These are phyloP conservation scores for Mnemiopsis leidyi DNA, from an alignment of 37 sponge, comb jelly and placozoan genomes.

Conservation along the genomic window DNA sequence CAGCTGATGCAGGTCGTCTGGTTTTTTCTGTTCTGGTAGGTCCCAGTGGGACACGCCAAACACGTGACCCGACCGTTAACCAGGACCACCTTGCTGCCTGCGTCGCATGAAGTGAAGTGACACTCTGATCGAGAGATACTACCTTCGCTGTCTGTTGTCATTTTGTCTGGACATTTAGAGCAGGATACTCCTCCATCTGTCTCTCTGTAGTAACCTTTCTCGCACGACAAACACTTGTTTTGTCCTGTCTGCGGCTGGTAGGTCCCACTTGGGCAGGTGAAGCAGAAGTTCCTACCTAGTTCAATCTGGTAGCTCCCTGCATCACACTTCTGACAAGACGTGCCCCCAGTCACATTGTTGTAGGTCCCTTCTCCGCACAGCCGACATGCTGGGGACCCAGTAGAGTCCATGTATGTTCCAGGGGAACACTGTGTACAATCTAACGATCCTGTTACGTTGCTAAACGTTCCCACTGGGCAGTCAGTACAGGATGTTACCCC, in stretches of 20 bases:
- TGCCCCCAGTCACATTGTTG: background rate
- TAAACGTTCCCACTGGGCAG: background rate
- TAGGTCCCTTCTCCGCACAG: slow-evolving; percentile 19
- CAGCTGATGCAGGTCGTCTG: slow-evolving; percentile 5
- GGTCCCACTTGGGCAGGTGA: slow-evolving; percentile 14
- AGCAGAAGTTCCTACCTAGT: slow-evolving; percentile 33
- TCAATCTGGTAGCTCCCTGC: slow-evolving; percentile 53
- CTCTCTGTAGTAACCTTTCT: slow-evolving; percentile 40
- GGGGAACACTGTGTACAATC: background rate
- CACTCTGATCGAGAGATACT: slow-evolving; percentile 29
- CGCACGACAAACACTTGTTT: background rate
- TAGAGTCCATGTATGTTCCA: background rate
- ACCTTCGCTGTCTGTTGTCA: slow-evolving; percentile 16
- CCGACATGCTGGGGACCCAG: background rate
- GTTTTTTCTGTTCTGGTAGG: slow-evolving; percentile 26
- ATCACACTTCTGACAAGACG: background rate
- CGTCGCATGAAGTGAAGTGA: slow-evolving; percentile 45
- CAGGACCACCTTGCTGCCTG: slow-evolving; percentile 7
- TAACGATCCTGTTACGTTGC: background rate
- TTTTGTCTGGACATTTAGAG: slow-evolving; percentile 17
- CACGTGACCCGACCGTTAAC: slow-evolving; percentile 3
- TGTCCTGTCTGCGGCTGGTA: slow-evolving; percentile 1
- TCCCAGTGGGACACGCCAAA: slow-evolving; percentile 25
- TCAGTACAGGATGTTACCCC: background rate
- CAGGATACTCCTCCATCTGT: background rate